phyloP scores from a whole-genome alignment of 2,797 vertebrate genomes.

The Varecia variegata region DNA sequence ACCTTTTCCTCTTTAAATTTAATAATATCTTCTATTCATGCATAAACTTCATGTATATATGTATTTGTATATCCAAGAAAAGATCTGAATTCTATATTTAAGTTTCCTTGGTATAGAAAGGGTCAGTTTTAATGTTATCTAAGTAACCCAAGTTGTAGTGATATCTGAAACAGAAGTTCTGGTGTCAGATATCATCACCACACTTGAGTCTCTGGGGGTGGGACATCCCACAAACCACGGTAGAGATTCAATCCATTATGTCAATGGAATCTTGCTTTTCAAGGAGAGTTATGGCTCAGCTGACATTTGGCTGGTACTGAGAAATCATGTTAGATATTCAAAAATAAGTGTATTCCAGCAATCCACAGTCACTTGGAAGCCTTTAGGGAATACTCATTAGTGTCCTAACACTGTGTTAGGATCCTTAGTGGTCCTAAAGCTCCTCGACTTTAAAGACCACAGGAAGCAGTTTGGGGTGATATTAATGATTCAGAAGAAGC shows the following conservation, averaged over 20 bases:
- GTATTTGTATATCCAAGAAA: not conserved
- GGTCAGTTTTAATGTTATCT: not conserved
- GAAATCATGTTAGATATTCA: not conserved
- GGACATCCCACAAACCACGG: not conserved
- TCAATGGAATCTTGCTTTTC: not conserved
- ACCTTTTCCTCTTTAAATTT: not conserved
- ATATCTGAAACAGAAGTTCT: not conserved
- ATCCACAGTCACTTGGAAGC: not conserved
- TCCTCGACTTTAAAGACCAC: not conserved
- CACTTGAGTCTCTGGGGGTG: not conserved
- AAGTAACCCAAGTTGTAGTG: not conserved
- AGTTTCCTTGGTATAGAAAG: not conserved
- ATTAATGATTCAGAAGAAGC: not conserved
- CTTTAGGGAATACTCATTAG: not conserved
- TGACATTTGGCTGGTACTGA: not conserved
- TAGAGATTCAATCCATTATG: not conserved
- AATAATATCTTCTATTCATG: not conserved
- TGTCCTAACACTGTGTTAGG: not conserved
- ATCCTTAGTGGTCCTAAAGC: not conserved
- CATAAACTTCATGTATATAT: not conserved
- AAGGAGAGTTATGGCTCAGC: not conserved
- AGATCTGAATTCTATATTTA: not conserved
- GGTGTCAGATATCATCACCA: not conserved
- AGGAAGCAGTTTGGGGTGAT: not conserved
- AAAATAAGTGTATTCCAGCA: not conserved